A percentile compares a stretch with the other conserved stretches of the same genome.
Conservation (phyloP, 1,140 invertebrate species). For the Telenomus remus region DNA sequence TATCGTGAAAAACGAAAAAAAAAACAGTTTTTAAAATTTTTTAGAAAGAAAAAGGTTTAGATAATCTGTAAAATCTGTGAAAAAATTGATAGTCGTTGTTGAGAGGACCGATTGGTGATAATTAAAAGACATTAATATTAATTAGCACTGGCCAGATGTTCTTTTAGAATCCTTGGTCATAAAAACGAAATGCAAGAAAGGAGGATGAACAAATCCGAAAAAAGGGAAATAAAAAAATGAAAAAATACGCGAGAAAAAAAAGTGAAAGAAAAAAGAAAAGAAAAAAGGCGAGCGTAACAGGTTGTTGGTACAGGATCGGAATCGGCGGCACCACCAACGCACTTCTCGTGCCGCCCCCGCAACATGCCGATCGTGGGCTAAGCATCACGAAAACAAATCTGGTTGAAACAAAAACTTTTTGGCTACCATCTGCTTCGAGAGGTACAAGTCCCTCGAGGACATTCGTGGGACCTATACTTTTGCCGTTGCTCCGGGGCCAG, state of each 20-base stretch:
- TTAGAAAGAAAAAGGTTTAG: too few relatives aligned
- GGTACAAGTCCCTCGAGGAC: constrained; percentile 40
- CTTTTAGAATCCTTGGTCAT: constrained; percentile 27
- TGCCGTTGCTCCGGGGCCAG: constrained; percentile 60
- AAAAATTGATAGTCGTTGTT: background rate
- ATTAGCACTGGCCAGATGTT: constrained; percentile 3
- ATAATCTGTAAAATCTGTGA: too few relatives aligned
- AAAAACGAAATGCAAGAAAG: constrained; percentile 44
- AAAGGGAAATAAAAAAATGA: constrained; percentile 7
- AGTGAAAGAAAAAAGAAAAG: constrained; percentile 5
- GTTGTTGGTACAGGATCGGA: constrained; percentile 52
- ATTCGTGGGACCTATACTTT: constrained; percentile 58
- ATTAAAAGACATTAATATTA: constrained; percentile 10
- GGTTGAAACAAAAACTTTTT: constrained; percentile 66
- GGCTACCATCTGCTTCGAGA: constrained; percentile 63
- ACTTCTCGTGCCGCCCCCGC: constrained; percentile 47
- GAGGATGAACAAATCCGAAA: constrained; percentile 25
- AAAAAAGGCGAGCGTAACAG: constrained; percentile 56
- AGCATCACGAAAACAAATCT: constrained; percentile 66
- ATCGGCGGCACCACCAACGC: constrained; percentile 49
- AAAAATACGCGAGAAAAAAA: constrained; percentile 36
- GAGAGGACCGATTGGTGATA: background rate
- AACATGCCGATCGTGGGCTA: constrained; percentile 49
- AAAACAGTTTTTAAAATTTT: too few relatives aligned
- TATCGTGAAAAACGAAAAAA: too few relatives aligned